Conservation (phyloP, 64 coral and sea anemone species). For the Dendronephthya gigantea region DNA sequence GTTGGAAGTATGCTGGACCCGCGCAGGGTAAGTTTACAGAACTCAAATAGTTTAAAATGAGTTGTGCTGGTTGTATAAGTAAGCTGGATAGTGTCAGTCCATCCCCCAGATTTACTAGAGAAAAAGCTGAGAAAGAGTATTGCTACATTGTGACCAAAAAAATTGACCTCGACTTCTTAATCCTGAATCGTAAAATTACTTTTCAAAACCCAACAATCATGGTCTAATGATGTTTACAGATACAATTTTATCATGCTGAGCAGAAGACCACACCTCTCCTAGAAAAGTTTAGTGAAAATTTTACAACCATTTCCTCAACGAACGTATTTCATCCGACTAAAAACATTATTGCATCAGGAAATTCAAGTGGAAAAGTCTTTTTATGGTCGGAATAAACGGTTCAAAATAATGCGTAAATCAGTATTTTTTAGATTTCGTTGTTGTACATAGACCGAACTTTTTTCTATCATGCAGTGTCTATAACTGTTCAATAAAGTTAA, state of each 20-base stretch:
- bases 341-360: constrained; percentile 75
- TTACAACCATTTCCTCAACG: constrained; percentile 68
- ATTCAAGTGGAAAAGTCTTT: constrained; percentile 90
- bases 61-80: too few species aligned
- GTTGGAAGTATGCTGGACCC: constrained; percentile 68
- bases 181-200: background rate
- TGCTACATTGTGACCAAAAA: too few species aligned
- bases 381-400: constrained; percentile 49
- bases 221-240: background rate
- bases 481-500: too few species aligned
- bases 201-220: too few species aligned
- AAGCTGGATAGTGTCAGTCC: too few species aligned
- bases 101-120: background rate
- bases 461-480: too few species aligned
- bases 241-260: background rate
- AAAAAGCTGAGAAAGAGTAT: too few species aligned
- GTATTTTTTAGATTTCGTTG: too few species aligned
- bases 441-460: too few species aligned
- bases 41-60: too few species aligned
- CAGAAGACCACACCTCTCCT: constrained; percentile 34
- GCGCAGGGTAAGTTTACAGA: constrained; percentile 37
- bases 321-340: constrained; percentile 72
- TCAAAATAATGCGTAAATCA: too few species aligned
- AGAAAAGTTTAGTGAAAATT: constrained; percentile 49
- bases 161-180: background rate